Percentiles rank a stretch among this genome's conserved stretches.
Evolutionary conservation across 2,797 vertebrate genomes (phyloP).

Genomic region (Garrulus glandarius): DNA sequence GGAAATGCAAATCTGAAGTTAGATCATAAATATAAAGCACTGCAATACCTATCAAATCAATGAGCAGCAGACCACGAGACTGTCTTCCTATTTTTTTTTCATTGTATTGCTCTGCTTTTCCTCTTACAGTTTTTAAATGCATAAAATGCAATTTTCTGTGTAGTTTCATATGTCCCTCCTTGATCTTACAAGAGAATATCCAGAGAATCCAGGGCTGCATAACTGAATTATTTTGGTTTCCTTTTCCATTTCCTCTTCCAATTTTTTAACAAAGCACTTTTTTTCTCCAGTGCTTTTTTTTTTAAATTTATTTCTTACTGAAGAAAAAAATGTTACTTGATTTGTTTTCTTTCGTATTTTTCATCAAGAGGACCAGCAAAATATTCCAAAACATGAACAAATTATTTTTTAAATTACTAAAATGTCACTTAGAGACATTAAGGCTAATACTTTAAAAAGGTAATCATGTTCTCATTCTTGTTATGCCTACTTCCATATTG

Average conservation of each 20-base stretch:
- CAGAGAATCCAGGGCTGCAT: neutral
- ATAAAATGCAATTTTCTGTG: neutral
- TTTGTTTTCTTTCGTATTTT: neutral
- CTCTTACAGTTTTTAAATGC: neutral
- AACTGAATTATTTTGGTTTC: conserved; percentile 39
- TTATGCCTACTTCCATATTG: neutral
- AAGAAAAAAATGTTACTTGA: neutral
- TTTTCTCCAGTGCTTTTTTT: neutral
- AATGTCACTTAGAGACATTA: neutral
- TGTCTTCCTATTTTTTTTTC: neutral
- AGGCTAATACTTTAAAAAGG: neutral
- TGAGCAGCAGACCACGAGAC: neutral
- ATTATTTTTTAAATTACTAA: neutral
- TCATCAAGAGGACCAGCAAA: neutral
- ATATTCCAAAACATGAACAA: neutral
- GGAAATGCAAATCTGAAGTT: conserved; percentile 42
- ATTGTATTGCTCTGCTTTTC: neutral
- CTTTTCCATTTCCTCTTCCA: conserved; percentile 5
- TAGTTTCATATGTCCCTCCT: neutral
- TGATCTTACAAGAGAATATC: neutral
- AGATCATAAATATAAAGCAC: neutral
- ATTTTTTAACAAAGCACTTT: neutral
- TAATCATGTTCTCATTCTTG: neutral
- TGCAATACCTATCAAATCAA: neutral
- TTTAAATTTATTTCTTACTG: neutral